Conservation (phyloP, 2,888 invertebrate genomes). For the Acanthopleura granulata region DNA sequence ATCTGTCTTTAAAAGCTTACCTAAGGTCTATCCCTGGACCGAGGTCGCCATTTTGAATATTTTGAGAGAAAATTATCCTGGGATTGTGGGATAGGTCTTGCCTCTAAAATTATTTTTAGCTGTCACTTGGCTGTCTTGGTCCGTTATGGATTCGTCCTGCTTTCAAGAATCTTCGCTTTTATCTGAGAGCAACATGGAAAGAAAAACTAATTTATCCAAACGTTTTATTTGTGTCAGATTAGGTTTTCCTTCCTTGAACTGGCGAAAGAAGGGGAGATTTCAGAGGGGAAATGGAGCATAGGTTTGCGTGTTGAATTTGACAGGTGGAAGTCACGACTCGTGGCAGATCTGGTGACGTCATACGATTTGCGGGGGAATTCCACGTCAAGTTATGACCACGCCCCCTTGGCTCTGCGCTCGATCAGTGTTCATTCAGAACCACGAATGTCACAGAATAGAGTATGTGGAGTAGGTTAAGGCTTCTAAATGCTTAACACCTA, state of each 20-base stretch:
- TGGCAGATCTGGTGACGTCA: background rate
- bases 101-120: constrained; percentile 1
- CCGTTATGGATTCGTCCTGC: too few species aligned
- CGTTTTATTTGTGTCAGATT: too few species aligned
- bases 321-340: constrained; percentile 10
- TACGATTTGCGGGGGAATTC: background rate
- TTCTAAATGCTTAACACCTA: too few species aligned
- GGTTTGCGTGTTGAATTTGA: background rate
- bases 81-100: constrained; percentile 4
- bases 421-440: too few species aligned
- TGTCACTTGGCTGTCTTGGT: background rate
- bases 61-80: constrained; percentile 10
- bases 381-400: constrained; percentile 1
- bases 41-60: constrained; percentile 12
- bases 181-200: background rate
- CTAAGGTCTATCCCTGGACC: background rate
- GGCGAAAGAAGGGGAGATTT: background rate
- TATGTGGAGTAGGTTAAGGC: too few species aligned
- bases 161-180: too few species aligned
- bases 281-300: background rate
- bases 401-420: background rate
- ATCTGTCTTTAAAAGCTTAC: constrained; percentile 3
- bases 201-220: background rate
- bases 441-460: too few species aligned
- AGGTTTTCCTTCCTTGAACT: too few species aligned